Conservation (phyloP, 2,888 invertebrate genomes). For the Cheiracanthium punctorium region DNA sequence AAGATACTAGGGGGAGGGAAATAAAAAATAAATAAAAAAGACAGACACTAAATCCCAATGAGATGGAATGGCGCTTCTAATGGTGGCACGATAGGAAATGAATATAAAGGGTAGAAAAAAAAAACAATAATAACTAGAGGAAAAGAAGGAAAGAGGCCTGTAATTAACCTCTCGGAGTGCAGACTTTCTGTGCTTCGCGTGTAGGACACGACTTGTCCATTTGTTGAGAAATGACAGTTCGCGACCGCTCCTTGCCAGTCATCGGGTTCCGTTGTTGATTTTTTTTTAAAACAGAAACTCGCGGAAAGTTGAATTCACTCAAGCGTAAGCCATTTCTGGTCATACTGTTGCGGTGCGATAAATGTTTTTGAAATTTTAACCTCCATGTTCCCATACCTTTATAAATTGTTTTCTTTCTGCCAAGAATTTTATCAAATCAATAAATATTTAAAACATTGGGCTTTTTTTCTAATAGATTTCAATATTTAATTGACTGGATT, state of each 20-base stretch:
- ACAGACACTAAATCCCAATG: neutral
- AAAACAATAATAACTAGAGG: neutral
- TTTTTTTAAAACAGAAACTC: conserved; percentile 9
- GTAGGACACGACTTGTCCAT: conserved; percentile 60
- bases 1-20: neutral
- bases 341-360: too few relatives aligned
- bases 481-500: too few relatives aligned
- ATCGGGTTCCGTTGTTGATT: conserved; percentile 36
- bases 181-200: conserved; percentile 25
- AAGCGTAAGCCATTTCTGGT: conserved; percentile 28
- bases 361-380: too few relatives aligned
- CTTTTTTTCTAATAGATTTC: too few relatives aligned
- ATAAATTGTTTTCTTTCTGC: too few relatives aligned
- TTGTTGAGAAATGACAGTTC: conserved; percentile 63
- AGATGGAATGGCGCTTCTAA: neutral
- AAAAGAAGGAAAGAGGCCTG: conserved; percentile 27
- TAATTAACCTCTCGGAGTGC: conserved; percentile 56
- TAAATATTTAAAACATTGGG: too few relatives aligned
- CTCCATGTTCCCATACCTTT: too few relatives aligned
- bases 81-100: conserved; percentile 47
- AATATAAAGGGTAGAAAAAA: conserved; percentile 14
- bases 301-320: neutral
- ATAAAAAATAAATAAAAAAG: conserved; percentile 6
- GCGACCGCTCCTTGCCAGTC: conserved; percentile 44
- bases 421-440: too few relatives aligned